Evolutionary conservation across 2,888 invertebrate genomes (phyloP).

Genomic region (Meandrusa payeni): DNA sequence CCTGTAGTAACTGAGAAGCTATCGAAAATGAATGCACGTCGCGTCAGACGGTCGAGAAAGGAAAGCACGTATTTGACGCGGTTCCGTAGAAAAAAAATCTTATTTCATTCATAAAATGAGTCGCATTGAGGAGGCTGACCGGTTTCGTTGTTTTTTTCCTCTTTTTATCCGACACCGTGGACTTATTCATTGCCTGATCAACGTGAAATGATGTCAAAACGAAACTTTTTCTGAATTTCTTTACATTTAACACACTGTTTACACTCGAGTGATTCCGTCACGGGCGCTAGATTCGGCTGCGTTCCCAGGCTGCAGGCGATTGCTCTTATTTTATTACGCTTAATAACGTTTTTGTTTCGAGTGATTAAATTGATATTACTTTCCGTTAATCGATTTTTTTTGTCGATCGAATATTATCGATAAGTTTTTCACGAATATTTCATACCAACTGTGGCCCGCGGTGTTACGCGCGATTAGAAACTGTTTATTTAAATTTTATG

Average conservation of each 20-base stretch:
- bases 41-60: conserved; percentile 59
- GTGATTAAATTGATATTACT: conserved; percentile 20
- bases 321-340: conserved; percentile 19
- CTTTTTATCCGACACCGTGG: conserved; percentile 35
- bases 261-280: conserved; percentile 63
- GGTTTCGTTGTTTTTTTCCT: conserved; percentile 55
- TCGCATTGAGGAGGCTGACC: conserved; percentile 62
- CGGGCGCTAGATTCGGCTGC: conserved; percentile 40
- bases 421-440: background rate
- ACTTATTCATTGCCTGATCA: conserved; percentile 55
- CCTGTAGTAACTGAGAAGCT: conserved; percentile 46
- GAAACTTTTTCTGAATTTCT: conserved; percentile 43
- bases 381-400: conserved; percentile 22
- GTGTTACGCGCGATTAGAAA: no score
- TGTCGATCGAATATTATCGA: conserved; percentile 4
- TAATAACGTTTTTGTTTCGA: conserved; percentile 22
- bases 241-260: conserved; percentile 70
- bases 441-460: no score
- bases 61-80: conserved; percentile 79
- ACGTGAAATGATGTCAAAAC: conserved; percentile 76
- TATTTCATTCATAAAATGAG: conserved; percentile 80
- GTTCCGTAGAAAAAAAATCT: conserved; percentile 66
- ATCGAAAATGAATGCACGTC: conserved; percentile 76
- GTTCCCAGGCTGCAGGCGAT: conserved; percentile 42
- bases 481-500: no score